Conservation (phyloP, 2,797 vertebrate genomes). For the Liparis tanakae region DNA sequence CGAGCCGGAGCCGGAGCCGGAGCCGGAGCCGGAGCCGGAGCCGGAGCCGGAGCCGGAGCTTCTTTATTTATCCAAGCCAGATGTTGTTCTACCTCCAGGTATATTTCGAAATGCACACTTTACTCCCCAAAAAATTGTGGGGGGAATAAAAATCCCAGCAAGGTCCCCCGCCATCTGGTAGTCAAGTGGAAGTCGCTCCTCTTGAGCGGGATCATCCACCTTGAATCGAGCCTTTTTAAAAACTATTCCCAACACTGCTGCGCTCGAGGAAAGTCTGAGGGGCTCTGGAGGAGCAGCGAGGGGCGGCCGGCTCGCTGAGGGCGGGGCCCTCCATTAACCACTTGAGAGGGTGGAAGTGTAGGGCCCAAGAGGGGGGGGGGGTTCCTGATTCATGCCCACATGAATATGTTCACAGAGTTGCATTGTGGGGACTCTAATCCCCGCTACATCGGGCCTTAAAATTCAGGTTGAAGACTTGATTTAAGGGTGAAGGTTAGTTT, state of each 20-base stretch:
- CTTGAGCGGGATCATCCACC: conserved; percentile 38
- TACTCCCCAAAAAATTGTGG: too few species aligned
- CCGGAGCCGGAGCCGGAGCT: conserved; percentile 6
- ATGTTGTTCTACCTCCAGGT: conserved; percentile 30
- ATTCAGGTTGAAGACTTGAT: too few species aligned
- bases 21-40: too few species aligned
- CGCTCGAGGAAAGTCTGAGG: too few species aligned
- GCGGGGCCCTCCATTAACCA: conserved; percentile 23
- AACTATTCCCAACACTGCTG: conserved; percentile 28
- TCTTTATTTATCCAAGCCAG: conserved; percentile 17
- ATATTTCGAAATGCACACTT: conserved; percentile 28
- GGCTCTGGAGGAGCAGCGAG: conserved; percentile 17
- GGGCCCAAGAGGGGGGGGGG: not conserved
- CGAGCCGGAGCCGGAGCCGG: too few species aligned
- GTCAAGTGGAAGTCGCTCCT: conserved; percentile 27
- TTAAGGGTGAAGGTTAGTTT: too few species aligned
- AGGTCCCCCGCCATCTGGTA: conserved; percentile 22
- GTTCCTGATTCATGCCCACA: not conserved
- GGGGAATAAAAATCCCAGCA: conserved; percentile 10
- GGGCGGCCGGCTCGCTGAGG: not conserved
- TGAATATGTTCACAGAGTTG: too few species aligned
- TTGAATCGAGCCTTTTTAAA: conserved; percentile 39
- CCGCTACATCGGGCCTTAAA: too few species aligned
- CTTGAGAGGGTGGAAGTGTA: conserved; percentile 7
- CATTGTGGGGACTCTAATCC: too few species aligned